phyloP scores from a whole-genome alignment of 1,140 invertebrate genomes.

The Calycopis cecrops region DNA sequence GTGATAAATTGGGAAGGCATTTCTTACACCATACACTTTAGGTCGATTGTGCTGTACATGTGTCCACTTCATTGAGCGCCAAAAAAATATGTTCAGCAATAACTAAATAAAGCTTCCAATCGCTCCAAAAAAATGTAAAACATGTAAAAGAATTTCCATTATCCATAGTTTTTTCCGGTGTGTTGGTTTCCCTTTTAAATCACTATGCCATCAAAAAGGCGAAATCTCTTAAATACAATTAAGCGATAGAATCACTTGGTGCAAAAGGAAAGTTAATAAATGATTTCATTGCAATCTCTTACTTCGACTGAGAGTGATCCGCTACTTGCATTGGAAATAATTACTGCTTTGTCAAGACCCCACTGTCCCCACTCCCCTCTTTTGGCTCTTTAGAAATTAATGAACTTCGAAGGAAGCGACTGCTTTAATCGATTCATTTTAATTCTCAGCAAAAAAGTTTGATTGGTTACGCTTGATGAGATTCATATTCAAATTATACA shows the following conservation, averaged over 20 bases:
- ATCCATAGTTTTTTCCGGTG: too few species aligned
- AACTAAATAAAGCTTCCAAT: too few species aligned
- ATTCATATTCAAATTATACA: too few species aligned
- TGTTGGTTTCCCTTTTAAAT: background rate
- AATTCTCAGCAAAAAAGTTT: constrained; percentile 9
- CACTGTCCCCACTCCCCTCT: background rate
- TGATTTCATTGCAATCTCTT: constrained; percentile 12
- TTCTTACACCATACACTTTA: too few species aligned
- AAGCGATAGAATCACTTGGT: constrained; percentile 4
- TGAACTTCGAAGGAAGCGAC: constrained; percentile 1
- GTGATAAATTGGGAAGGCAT: too few species aligned
- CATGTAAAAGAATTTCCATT: too few species aligned
- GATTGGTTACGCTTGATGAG: constrained; percentile 5
- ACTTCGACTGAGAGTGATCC: constrained; percentile 7
- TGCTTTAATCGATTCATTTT: constrained; percentile 8
- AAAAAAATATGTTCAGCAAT: too few species aligned
- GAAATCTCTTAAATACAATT: too few species aligned
- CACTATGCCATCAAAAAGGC: background rate
- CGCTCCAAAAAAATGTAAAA: too few species aligned
- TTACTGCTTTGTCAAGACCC: constrained; percentile 12
- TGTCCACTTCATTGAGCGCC: too few species aligned
- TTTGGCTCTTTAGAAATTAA: constrained; percentile 1
- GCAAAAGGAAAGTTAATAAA: background rate
- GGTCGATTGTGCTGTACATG: too few species aligned
- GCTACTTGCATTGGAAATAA: constrained; percentile 16